These are phyloP conservation scores for Ammospiza maritima DNA, from an alignment of 2,797 vertebrate genomes.

Conservation along the genomic window DNA sequence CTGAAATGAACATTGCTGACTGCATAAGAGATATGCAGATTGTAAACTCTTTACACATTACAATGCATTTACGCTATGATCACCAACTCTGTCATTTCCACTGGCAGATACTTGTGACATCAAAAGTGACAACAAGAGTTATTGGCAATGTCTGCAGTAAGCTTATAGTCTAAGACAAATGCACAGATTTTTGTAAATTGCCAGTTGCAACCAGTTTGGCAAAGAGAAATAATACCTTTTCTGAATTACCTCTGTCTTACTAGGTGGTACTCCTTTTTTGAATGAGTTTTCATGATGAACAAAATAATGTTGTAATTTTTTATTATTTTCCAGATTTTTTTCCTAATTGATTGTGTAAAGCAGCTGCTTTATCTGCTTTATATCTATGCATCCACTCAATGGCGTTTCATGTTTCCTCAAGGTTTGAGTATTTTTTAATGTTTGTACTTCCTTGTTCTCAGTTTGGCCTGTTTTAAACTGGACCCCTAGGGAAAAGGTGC, in stretches of 20 bases:
- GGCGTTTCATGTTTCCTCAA: not conserved
- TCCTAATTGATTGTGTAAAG: not conserved
- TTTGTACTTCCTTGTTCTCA: not conserved
- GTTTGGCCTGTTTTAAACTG: not conserved
- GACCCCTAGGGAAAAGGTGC: not conserved
- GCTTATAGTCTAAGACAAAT: not conserved
- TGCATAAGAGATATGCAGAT: not conserved
- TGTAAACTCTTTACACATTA: not conserved
- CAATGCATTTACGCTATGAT: not conserved
- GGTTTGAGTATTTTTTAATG: constrained; percentile 18
- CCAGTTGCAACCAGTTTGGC: not conserved
- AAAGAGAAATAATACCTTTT: not conserved
- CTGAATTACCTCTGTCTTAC: not conserved
- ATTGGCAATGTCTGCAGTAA: not conserved
- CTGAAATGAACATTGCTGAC: not conserved
- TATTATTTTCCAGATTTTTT: not conserved
- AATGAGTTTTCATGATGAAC: not conserved
- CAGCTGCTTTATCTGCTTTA: not conserved
- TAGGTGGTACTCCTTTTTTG: not conserved
- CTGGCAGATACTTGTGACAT: not conserved
- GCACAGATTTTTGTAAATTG: not conserved
- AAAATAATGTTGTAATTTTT: not conserved
- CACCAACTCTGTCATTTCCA: not conserved
- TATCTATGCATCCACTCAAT: not conserved
- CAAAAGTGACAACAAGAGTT: not conserved